Base-by-base conservation (phyloP, 1,140 invertebrate genomes). In the Archivesica marissinica region DNA sequence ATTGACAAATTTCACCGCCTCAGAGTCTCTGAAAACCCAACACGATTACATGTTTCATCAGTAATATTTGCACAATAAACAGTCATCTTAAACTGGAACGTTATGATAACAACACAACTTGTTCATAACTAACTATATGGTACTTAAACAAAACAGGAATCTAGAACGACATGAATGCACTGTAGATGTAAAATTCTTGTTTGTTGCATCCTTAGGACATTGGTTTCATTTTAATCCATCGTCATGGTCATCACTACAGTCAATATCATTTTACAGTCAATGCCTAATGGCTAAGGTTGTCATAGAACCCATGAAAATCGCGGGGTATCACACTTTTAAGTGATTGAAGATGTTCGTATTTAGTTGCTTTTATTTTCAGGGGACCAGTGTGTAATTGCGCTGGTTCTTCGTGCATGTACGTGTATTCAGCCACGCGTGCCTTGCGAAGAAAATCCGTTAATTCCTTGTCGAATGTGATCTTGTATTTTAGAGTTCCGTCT, bases 311-410 rank as follows among this genome's bases (percentile, higher is more conserved):
- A 28, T 76, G 74, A 39, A 13, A 76, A 56, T 76, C 74, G 1
- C 50, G 47, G 23, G 74, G 74, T 50, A 76, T 76, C 3, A 76
- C 74, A 76, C 39, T 28, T 59, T 76, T 76, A 17, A 76, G 47
- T n/a, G 7, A 3, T 59, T 76, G 74, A 59, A 76, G 74, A 59
- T 76, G 74, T 38, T 76, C 38, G 38, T 76, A 76, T n/a, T 76
- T 76, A 15, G 30, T 35, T n/a, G 30, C 6, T 28, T 59, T 76
- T 23, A 76, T 68, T 44, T 38, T 39, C 64, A 68, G 39, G 39
- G 33, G 33, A 68, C 64, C 64, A n/a, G 35, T 25, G 20, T 68
- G 64, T 11, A 68, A 35, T 30, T 59, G 11, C 54, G 54, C 54
- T 59, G 54, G 54, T 59, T 59, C 54, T 2, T 59, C 54, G 54